phyloP scores from a whole-genome alignment of 2,797 vertebrate species.

The Garrulus glandarius region DNA sequence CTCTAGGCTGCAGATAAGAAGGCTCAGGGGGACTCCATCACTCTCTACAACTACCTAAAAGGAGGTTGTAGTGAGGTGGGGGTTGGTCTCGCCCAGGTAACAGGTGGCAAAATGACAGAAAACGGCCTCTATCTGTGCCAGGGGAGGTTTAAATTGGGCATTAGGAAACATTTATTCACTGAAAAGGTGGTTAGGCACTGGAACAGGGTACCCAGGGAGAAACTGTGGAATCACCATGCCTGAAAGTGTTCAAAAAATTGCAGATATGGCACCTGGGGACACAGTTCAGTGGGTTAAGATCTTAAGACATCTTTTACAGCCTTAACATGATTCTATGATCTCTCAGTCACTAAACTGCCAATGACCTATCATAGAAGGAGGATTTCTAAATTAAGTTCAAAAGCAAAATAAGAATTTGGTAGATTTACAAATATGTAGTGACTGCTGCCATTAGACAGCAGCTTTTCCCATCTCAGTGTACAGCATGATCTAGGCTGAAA shows the following conservation, averaged over 20 bases:
- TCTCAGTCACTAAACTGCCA: neutral
- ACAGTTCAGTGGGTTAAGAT: neutral
- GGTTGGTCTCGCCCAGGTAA: neutral
- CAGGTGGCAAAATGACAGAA: neutral
- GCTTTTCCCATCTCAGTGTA: neutral
- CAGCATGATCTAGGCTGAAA: neutral
- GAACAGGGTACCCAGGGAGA: neutral
- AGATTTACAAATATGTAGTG: neutral
- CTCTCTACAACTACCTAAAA: neutral
- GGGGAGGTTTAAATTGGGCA: neutral
- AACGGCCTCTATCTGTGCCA: neutral
- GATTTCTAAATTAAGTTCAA: neutral
- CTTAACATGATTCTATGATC: neutral
- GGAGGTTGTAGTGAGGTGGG: neutral
- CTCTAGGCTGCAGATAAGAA: neutral
- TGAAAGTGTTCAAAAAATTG: neutral
- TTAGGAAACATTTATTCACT: neutral
- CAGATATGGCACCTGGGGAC: neutral
- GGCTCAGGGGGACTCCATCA: neutral
- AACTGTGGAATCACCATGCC: neutral
- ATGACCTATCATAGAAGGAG: neutral
- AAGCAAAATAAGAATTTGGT: neutral
- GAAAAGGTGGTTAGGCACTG: neutral
- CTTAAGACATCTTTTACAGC: neutral
- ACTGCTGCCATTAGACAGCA: neutral